Base-by-base conservation (phyloP, 2,888 invertebrate genomes). In the Lasioglossum villosulum region DNA sequence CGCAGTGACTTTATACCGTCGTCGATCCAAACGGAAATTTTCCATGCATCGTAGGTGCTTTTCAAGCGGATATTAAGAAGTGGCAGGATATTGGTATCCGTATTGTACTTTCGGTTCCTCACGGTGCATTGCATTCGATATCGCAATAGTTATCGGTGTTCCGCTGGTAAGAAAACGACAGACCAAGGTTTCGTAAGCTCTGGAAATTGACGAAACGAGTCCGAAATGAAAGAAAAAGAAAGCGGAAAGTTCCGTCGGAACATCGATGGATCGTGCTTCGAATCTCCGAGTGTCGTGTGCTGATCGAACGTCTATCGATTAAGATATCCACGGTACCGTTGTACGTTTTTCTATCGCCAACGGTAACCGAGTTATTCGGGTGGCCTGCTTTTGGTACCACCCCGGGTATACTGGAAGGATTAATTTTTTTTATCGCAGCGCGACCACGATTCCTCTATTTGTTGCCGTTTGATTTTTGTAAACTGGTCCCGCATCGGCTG, bases 71-170 rank as follows among this genome's bases (percentile, higher is more conserved):
- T 88, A 90, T 90, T 84, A 90, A 83, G 83, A 86, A 86, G 84
- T 82, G 88, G 84, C 80, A 82, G 88, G 82, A 87, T 90, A 90
- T 90, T 84, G 88, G 82, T 89, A 85, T 89, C 79, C 85, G 80
- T 84, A 88, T 89, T 83, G 86, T 85, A 80, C 74, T 82, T 86
- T 82, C 82, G 37, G 37, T 68, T 48, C 59, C 56, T 78, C 82
- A 52, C 80, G 86, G 81, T 66, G 84, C 86, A 75, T 63, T 81
- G 83, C 84, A 59, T 88, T 90, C 86, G 74, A 86, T 87, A 87
- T 83, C 45, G 82, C 80, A 45, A 63, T 68, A 83, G 86, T 78
- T 75, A 76, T 42, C 75, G 70, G 37, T 4, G 48, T 42, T 45
- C 56, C 82, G 73, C 66, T 66, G 19, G 27, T 23, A 59, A 75